Evolutionary conservation across 1,140 invertebrate species (phyloP).

Genomic region (Zophobas morio): DNA sequence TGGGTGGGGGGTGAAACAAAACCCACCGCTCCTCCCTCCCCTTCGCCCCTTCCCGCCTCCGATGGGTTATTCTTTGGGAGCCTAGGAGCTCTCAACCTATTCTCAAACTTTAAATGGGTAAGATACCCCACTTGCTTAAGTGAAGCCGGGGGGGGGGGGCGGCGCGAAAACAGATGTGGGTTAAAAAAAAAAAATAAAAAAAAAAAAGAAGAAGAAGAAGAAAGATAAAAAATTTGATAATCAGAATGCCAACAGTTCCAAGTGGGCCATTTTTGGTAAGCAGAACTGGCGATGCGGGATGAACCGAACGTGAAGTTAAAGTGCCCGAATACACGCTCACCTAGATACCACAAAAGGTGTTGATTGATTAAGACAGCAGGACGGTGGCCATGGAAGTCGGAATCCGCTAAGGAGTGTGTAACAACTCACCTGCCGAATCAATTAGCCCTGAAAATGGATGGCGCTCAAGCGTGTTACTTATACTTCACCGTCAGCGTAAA

Average conservation of each 20-base stretch:
- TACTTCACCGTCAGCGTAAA: conserved; percentile 68
- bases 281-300: conserved; percentile 93
- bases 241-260: conserved; percentile 79
- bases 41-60: no score
- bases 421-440: conserved; percentile 92
- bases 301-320: conserved; percentile 84
- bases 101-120: conserved; percentile 93
- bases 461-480: conserved; percentile 73
- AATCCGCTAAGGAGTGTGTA: conserved; percentile 92
- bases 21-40: no score
- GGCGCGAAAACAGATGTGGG: no score
- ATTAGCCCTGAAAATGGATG: conserved; percentile 94
- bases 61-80: no score
- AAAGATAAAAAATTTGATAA: no score
- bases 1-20: no score
- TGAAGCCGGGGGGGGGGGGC: no score
- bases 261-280: conserved; percentile 94
- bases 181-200: no score
- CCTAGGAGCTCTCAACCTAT: conserved; percentile 87
- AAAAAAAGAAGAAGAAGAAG: no score
- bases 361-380: conserved; percentile 89
- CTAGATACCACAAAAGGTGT: conserved; percentile 88
- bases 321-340: conserved; percentile 78
- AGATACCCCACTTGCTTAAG: conserved; percentile 81
- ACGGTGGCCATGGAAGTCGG: conserved; percentile 90